Percentiles rank a stretch among this genome's conserved stretches.
Conservation (phyloP, 2,888 invertebrate species). For the Morpho achilles region DNA sequence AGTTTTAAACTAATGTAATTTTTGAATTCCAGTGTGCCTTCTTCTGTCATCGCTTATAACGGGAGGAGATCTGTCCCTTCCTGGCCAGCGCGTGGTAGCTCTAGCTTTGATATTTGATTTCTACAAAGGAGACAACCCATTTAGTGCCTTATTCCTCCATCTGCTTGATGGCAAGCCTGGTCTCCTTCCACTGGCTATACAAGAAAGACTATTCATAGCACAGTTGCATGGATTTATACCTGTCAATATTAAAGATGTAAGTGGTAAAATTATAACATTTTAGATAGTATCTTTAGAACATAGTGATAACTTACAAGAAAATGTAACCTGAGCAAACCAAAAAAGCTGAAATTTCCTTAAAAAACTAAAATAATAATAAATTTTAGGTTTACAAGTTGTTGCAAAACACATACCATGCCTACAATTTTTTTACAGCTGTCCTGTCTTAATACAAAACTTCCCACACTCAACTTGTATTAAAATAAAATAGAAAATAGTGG, state of each 20-base stretch:
- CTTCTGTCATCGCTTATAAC: constrained; percentile 67
- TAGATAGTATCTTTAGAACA: too few relatives aligned
- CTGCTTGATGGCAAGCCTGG: constrained; percentile 66
- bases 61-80: constrained; percentile 65
- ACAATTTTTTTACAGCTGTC: too few relatives aligned
- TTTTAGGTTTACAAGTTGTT: too few relatives aligned
- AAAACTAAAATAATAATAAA: too few relatives aligned
- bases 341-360: too few relatives aligned
- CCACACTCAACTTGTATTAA: too few relatives aligned
- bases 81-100: constrained; percentile 69
- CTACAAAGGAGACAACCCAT: constrained; percentile 68
- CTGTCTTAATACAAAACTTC: too few relatives aligned
- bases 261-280: constrained; percentile 28
- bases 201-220: constrained; percentile 86
- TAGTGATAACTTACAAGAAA: too few relatives aligned
- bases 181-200: constrained; percentile 56
- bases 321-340: too few relatives aligned
- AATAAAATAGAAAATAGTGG: too few relatives aligned
- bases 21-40: constrained; percentile 55
- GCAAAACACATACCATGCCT: too few relatives aligned
- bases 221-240: constrained; percentile 84
- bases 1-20: background rate
- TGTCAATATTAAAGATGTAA: constrained; percentile 85
- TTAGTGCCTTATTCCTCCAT: constrained; percentile 61
- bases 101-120: constrained; percentile 64